Percentiles rank a stretch among this genome's conserved stretches.
These are phyloP conservation scores for Heteromyza rotundicornis DNA, from an alignment of 2,888 invertebrate species.

Conservation along the genomic window DNA sequence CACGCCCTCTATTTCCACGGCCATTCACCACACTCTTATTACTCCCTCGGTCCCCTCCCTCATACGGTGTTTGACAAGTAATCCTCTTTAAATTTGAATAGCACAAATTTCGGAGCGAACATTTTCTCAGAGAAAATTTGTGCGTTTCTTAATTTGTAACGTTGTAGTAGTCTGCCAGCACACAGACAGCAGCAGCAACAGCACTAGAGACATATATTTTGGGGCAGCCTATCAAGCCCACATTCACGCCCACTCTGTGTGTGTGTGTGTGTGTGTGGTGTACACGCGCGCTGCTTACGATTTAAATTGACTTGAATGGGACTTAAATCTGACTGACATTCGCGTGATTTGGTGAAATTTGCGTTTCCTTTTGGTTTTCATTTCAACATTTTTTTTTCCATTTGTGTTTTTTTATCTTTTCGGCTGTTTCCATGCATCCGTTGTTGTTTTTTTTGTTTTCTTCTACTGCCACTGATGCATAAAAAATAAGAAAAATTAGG, in stretches of 20 bases:
- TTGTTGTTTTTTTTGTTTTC: background rate
- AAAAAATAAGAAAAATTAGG: constrained; percentile 2
- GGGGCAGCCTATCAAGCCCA: background rate
- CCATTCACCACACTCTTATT: no score
- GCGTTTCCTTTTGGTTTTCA: constrained; percentile 17
- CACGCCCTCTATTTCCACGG: no score
- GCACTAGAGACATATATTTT: background rate
- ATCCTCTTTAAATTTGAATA: background rate
- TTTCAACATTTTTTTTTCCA: background rate
- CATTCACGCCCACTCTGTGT: background rate
- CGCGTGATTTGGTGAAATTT: constrained; percentile 28
- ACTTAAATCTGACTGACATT: constrained; percentile 31
- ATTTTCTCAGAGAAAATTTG: background rate
- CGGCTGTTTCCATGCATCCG: no score
- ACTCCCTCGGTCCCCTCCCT: background rate
- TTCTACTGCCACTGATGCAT: background rate
- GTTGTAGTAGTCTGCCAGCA: background rate
- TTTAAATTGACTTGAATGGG: constrained; percentile 28
- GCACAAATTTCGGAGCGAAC: background rate
- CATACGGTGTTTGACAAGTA: background rate
- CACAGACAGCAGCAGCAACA: background rate
- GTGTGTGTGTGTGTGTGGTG: background rate
- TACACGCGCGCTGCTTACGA: background rate
- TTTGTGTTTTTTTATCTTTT: background rate
- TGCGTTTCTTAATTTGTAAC: background rate